Evolutionary conservation across 2,113 vertebrate genomes (phyloP).

Genomic region (Penelope pileata): DNA sequence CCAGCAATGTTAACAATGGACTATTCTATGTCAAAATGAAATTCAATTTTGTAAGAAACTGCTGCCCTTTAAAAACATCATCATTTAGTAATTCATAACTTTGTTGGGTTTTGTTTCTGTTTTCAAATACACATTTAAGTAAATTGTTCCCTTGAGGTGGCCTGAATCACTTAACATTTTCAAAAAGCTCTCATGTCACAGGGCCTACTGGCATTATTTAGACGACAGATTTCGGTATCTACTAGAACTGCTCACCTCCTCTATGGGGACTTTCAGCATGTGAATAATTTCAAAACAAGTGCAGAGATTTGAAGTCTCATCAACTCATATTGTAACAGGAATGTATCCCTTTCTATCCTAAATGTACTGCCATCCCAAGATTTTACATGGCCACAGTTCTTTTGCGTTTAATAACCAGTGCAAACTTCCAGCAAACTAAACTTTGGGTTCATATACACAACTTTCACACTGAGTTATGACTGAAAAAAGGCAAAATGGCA

Average conservation of each 20-base stretch:
- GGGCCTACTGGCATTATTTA: neutral
- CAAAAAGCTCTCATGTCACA: neutral
- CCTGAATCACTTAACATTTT: neutral
- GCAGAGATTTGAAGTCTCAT: neutral
- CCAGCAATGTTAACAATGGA: neutral
- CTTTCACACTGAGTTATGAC: neutral
- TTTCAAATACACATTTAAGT: neutral
- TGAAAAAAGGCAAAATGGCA: neutral
- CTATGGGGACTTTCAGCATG: neutral
- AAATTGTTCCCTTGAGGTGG: neutral
- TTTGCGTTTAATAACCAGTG: neutral
- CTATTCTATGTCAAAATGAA: neutral
- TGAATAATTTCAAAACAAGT: neutral
- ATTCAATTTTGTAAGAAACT: neutral
- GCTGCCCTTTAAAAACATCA: neutral
- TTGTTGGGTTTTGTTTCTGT: neutral
- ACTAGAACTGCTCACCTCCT: neutral
- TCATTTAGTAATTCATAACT: neutral
- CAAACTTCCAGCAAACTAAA: neutral
- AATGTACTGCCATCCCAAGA: neutral
- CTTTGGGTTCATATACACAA: neutral
- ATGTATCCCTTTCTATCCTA: neutral
- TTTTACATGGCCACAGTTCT: neutral
- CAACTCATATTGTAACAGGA: neutral
- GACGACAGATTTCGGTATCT: neutral